These are phyloP conservation scores for Odontocolon sp. DNA, from an alignment of 2,888 invertebrate genomes.

Conservation along the genomic window DNA sequence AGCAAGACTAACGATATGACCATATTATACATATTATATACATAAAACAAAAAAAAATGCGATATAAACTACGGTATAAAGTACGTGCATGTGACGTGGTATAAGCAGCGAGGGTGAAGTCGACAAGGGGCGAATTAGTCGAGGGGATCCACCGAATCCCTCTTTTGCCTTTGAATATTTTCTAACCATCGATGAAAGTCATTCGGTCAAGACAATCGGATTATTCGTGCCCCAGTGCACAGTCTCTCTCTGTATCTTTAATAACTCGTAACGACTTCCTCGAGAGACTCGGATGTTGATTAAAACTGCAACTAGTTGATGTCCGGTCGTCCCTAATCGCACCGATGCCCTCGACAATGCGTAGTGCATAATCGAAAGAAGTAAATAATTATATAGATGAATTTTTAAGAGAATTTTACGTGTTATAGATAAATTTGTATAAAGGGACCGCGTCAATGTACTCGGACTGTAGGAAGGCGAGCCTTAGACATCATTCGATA, in stretches of 20 bases:
- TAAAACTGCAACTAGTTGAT: background rate
- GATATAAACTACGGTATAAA: constrained; percentile 42
- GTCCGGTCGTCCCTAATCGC: constrained; percentile 38
- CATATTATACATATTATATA: constrained; percentile 64
- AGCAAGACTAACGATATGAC: constrained; percentile 69
- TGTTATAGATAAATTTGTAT: constrained; percentile 60
- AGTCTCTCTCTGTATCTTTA: constrained; percentile 9
- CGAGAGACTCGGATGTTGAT: background rate
- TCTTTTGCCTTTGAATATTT: constrained; percentile 53
- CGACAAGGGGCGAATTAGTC: constrained; percentile 22
- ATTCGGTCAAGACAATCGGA: constrained; percentile 50
- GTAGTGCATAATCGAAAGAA: constrained; percentile 27
- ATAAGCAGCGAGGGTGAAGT: constrained; percentile 31
- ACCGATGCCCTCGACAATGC: constrained; percentile 22
- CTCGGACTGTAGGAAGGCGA: constrained; percentile 28
- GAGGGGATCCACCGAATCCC: constrained; percentile 20
- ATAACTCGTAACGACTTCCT: background rate
- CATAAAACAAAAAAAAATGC: constrained; percentile 32
- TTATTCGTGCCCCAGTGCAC: constrained; percentile 8
- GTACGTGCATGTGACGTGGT: constrained; percentile 42
- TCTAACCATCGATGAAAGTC: constrained; percentile 41
- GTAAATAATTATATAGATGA: constrained; percentile 46
- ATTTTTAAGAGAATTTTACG: constrained; percentile 47
- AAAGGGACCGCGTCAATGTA: constrained; percentile 34
- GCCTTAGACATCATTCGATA: constrained; percentile 19